Evolutionary conservation across 2,888 invertebrate species (phyloP), one percentile per base, ranked within the genome.

Genomic region (Macropis europaea): DNA sequence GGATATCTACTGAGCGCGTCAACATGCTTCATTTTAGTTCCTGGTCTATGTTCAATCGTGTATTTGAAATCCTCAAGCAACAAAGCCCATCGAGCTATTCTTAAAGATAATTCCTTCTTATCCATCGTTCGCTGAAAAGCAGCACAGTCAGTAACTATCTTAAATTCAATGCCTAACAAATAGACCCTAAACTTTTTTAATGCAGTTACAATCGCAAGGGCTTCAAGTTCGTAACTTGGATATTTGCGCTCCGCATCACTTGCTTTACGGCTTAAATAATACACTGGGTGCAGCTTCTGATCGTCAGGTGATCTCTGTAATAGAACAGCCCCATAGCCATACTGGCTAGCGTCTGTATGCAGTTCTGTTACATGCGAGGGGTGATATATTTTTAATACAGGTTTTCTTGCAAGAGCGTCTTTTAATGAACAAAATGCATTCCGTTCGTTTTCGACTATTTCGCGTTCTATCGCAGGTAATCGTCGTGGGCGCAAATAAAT

Each of bases 1-100:
- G 54, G 36, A 15, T 63, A 38, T 3, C 48, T 45, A 24, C 71
- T 71, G 1, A 73, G 40, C 0, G 68, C 67, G 36, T 76, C 72
- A 0, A 69, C 75, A 48, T 73, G 71, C 38, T 45, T 45, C 62
- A 77, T 69, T 24, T 30, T 54, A 0, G 22, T 19, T 5, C 63
- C 48, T 4, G 53, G 3, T 11, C 66, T 43, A 47, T 69, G 67
- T n/a, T 70, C 66, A 1, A 67, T 61, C 2, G 1, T 30, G 22
- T 32, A 69, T 2, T 68, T 26, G 45, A 52, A 76, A 7, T 64
- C 45, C n/a, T 63, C 63, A 0, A 75, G 22, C 2, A 61, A 5
- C 1, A 56, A 28, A 2, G 47, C 54, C 63, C 66, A 76, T 38
- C 76, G 22, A 11, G 64, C 63, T 7, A 72, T 57, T 7, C 54